Percentiles rank a stretch among this genome's conserved stretches.
phyloP scores from a whole-genome alignment of 2,797 vertebrate species.

The Urosaurus nigricauda region DNA sequence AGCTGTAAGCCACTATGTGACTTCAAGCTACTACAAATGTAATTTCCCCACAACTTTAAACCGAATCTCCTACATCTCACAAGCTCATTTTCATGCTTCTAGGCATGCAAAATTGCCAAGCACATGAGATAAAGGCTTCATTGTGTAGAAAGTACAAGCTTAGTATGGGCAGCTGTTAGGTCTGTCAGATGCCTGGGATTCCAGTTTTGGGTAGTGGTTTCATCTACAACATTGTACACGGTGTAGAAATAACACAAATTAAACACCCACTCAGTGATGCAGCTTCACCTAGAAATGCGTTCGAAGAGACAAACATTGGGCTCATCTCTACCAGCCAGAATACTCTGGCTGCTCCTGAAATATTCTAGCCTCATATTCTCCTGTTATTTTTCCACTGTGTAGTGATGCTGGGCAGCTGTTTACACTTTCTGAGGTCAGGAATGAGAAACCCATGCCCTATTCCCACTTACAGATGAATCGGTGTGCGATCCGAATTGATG shows the following conservation, averaged over 20 bases:
- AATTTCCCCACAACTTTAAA: background rate
- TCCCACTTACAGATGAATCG: too few species aligned
- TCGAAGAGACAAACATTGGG: background rate
- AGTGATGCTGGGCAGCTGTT: too few species aligned
- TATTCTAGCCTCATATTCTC: too few species aligned
- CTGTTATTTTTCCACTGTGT: too few species aligned
- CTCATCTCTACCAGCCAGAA: too few species aligned
- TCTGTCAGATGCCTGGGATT: background rate
- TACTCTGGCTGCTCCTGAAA: too few species aligned
- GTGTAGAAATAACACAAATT: background rate
- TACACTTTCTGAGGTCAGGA: too few species aligned
- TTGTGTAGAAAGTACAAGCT: background rate
- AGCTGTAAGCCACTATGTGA: fast-evolving
- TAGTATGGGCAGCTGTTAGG: background rate
- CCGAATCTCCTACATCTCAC: background rate
- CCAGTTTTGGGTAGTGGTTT: background rate
- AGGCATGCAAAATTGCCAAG: background rate
- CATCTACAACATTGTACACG: background rate
- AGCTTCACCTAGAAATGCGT: background rate
- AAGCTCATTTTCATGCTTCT: background rate
- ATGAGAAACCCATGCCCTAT: too few species aligned
- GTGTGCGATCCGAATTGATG: too few species aligned
- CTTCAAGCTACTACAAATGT: background rate
- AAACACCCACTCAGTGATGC: background rate
- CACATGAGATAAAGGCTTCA: background rate